These are phyloP conservation scores for Caenorhabditis macrosperma DNA, from an alignment of 2,888 invertebrate genomes.

Conservation along the genomic window DNA sequence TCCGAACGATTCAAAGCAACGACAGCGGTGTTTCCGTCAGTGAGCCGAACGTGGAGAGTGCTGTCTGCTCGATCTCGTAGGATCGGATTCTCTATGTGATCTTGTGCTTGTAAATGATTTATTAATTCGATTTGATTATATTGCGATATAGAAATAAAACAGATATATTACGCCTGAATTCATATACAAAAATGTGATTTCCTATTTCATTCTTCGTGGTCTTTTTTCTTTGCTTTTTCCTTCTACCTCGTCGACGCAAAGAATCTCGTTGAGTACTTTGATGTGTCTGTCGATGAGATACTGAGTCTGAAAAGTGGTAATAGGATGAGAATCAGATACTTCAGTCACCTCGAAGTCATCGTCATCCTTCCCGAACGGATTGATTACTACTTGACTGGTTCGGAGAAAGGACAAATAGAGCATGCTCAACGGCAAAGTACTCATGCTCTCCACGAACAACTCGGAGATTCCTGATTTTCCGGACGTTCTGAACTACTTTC, in stretches of 20 bases:
- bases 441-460: constrained; percentile 44
- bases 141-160: background rate
- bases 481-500: constrained; percentile 21
- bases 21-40: constrained; percentile 68
- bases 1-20: constrained; percentile 66
- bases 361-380: constrained; percentile 68
- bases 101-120: background rate
- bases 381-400: constrained; percentile 61
- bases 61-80: constrained; percentile 64
- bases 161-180: too few species aligned
- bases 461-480: constrained; percentile 32
- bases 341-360: constrained; percentile 64
- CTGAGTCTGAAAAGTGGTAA: constrained; percentile 13
- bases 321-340: background rate
- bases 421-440: constrained; percentile 43
- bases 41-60: constrained; percentile 58
- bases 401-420: constrained; percentile 60
- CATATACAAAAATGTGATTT: too few species aligned
- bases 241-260: constrained; percentile 20
- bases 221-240: too few species aligned
- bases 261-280: constrained; percentile 51
- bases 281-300: constrained; percentile 54
- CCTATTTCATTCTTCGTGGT: constrained; percentile 13
- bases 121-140: background rate
- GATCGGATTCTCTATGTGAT: background rate